Conservation (phyloP, 1,140 invertebrate species). For the Drosophila nigrodunni region DNA sequence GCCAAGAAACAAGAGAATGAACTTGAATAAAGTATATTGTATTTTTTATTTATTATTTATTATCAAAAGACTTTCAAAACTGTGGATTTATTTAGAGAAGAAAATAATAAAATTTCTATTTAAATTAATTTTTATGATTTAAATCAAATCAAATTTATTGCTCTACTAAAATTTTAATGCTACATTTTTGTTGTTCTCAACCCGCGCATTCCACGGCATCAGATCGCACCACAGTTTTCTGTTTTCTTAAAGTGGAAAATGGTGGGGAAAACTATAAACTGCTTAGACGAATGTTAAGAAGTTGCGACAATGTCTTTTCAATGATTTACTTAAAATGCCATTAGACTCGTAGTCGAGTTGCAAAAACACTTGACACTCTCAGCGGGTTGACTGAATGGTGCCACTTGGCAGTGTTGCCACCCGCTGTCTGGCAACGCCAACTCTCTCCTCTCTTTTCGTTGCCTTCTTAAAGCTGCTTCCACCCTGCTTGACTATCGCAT, state of each 20-base stretch:
- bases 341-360: conserved; percentile 51
- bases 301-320: conserved; percentile 28
- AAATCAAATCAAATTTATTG: too few relatives aligned
- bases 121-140: too few relatives aligned
- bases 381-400: conserved; percentile 55
- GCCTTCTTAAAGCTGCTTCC: neutral
- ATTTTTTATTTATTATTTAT: neutral
- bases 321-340: conserved; percentile 65
- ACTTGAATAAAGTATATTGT: neutral
- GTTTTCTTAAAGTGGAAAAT: conserved; percentile 1
- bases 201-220: neutral
- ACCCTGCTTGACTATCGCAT: conserved; percentile 45
- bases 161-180: too few relatives aligned
- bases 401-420: conserved; percentile 22
- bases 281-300: neutral
- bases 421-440: neutral
- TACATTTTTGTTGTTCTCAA: neutral
- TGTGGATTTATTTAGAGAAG: too few relatives aligned
- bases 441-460: neutral
- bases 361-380: conserved; percentile 58
- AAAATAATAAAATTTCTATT: too few relatives aligned
- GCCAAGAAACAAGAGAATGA: neutral
- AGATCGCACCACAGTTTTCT: neutral
- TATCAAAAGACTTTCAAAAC: too few relatives aligned
- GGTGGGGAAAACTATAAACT: neutral